Percentiles rank a stretch among this genome's conserved stretches.
Evolutionary conservation across 2,888 invertebrate genomes (phyloP).

Genomic region (Chirona hameri): DNA sequence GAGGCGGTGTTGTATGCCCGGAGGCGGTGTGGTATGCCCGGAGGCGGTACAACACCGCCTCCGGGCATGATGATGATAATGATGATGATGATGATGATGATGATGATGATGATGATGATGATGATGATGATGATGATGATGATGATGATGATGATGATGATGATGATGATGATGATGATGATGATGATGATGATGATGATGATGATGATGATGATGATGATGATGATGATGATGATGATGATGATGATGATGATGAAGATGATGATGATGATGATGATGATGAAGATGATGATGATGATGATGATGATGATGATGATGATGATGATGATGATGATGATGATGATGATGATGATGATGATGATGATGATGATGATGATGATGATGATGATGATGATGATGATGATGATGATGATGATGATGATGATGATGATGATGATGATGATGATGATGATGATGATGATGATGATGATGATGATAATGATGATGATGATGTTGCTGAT

Average conservation of each 20-base stretch:
- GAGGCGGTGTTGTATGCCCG: too few species aligned
- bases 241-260: slow-evolving; percentile 12
- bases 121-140: slow-evolving; percentile 22
- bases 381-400: slow-evolving; percentile 22
- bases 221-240: slow-evolving; percentile 22
- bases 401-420: slow-evolving; percentile 22
- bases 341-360: slow-evolving; percentile 22
- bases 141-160: slow-evolving; percentile 22
- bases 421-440: slow-evolving; percentile 22
- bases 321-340: slow-evolving; percentile 22
- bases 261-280: slow-evolving; percentile 22
- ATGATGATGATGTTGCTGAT: too few species aligned
- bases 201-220: slow-evolving; percentile 22
- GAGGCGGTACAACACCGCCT: too few species aligned
- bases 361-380: slow-evolving; percentile 22
- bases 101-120: slow-evolving; percentile 22
- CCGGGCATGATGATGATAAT: not conserved
- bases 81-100: slow-evolving; percentile 11
- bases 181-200: slow-evolving; percentile 22
- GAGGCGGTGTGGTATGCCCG: too few species aligned
- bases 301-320: slow-evolving; percentile 22
- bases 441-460: slow-evolving; percentile 22
- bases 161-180: slow-evolving; percentile 22
- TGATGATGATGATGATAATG: too few species aligned
- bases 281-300: slow-evolving; percentile 11